Evolutionary conservation across 2,797 vertebrate species (phyloP).

Genomic region (Schizothorax lantsangensis): DNA sequence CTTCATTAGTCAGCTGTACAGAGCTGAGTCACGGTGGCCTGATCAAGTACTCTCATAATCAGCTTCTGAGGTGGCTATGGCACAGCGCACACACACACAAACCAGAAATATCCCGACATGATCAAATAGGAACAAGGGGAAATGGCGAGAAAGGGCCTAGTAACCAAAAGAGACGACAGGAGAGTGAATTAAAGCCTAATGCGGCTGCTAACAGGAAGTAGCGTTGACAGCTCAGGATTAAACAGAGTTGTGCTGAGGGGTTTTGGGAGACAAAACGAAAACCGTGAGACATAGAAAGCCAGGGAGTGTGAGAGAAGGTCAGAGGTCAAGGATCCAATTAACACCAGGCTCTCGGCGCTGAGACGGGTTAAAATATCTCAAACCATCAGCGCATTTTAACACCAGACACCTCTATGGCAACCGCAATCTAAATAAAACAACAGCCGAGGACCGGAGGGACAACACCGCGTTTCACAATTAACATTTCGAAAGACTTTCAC

Average conservation of each 20-base stretch:
- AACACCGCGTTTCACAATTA: conserved; percentile 49
- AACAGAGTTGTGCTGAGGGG: conserved; percentile 10
- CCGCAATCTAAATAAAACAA: conserved; percentile 56
- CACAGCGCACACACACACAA: conserved; percentile 42
- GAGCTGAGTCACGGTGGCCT: conserved; percentile 15
- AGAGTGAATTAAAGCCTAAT: conserved; percentile 48
- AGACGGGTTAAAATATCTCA: conserved; percentile 35
- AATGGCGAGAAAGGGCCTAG: conserved; percentile 9
- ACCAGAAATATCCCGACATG: conserved; percentile 30
- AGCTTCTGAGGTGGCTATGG: conserved; percentile 18
- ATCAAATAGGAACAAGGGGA: conserved; percentile 7
- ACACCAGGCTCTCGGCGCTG: neutral
- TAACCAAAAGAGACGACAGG: conserved; percentile 43
- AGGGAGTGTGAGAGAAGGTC: conserved; percentile 24
- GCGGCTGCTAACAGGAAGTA: conserved; percentile 46
- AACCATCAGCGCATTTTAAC: conserved; percentile 43
- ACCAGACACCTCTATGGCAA: conserved; percentile 53
- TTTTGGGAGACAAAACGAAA: neutral
- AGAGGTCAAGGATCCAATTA: conserved; percentile 46
- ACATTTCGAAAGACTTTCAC: conserved; percentile 58
- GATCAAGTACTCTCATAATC: conserved; percentile 39
- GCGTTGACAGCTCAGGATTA: conserved; percentile 50
- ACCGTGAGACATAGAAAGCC: neutral
- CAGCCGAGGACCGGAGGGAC: conserved; percentile 40
- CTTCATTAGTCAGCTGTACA: conserved; percentile 28